A percentile compares a stretch with the other conserved stretches of the same genome.
Conservation (phyloP, 2,113 vertebrate species). For the Thinocorus orbignyianus region DNA sequence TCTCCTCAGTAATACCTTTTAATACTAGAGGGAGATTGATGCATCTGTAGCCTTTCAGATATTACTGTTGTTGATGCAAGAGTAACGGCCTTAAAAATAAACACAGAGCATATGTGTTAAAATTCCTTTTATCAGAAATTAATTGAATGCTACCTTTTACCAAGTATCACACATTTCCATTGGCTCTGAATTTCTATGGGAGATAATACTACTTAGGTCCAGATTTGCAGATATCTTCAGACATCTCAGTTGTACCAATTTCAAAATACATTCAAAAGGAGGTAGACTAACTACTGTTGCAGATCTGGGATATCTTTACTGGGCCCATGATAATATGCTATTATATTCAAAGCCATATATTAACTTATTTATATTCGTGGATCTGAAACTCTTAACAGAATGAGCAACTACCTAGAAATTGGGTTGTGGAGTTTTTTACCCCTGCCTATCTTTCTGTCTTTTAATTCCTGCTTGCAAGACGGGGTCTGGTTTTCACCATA, state of each 20-base stretch:
- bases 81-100: neutral
- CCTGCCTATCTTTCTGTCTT: neutral
- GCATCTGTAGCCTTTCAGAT: neutral
- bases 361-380: neutral
- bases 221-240: neutral
- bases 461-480: neutral
- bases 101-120: neutral
- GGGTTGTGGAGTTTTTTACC: rapidly evolving
- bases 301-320: neutral
- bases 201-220: neutral
- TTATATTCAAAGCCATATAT: neutral
- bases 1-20: neutral
- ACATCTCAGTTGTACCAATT: neutral
- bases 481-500: neutral
- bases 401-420: neutral
- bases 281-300: neutral
- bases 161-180: neutral
- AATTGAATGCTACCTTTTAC: neutral
- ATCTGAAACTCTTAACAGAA: neutral
- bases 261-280: neutral
- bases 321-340: neutral
- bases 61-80: neutral
- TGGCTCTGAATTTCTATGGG: neutral
- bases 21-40: neutral
- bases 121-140: neutral